Conservation (phyloP, 2,888 invertebrate genomes). For the Sesia apiformis region DNA sequence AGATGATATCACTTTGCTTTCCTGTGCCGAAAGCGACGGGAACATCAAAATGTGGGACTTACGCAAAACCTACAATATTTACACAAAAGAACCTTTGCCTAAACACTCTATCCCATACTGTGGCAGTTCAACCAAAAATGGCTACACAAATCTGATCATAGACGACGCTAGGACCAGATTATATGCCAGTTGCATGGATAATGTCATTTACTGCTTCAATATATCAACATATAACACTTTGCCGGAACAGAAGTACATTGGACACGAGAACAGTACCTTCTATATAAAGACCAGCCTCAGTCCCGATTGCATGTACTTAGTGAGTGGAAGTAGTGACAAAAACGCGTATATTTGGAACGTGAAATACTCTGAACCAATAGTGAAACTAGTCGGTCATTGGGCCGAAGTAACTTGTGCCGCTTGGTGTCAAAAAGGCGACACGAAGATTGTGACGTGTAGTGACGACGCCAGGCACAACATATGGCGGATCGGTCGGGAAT, state of each 20-base stretch:
- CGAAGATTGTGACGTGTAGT: conserved; percentile 84
- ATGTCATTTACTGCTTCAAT: conserved; percentile 89
- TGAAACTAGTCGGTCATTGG: conserved; percentile 82
- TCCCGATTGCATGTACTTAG: conserved; percentile 85
- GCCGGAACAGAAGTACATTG: conserved; percentile 79
- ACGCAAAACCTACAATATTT: conserved; percentile 83
- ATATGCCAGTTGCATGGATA: conserved; percentile 92
- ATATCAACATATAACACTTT: conserved; percentile 78
- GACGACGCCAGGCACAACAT: conserved; percentile 87
- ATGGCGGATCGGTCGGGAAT: conserved; percentile 80
- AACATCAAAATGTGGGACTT: conserved; percentile 92
- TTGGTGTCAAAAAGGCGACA: conserved; percentile 79
- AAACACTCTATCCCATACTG: conserved; percentile 83
- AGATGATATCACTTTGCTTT: conserved; percentile 84
- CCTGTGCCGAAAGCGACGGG: conserved; percentile 91
- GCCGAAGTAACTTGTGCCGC: conserved; percentile 92
- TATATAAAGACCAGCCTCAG: conserved; percentile 90
- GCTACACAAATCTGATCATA: conserved; percentile 85
- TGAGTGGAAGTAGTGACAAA: conserved; percentile 92
- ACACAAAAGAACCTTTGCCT: conserved; percentile 81
- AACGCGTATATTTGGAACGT: conserved; percentile 91
- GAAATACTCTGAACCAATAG: conserved; percentile 77
- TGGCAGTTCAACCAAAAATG: conserved; percentile 79
- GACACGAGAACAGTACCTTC: conserved; percentile 86
- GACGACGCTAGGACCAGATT: conserved; percentile 80